These are phyloP conservation scores for Eledona agricola DNA, from an alignment of 2,888 invertebrate species.

Conservation along the genomic window DNA sequence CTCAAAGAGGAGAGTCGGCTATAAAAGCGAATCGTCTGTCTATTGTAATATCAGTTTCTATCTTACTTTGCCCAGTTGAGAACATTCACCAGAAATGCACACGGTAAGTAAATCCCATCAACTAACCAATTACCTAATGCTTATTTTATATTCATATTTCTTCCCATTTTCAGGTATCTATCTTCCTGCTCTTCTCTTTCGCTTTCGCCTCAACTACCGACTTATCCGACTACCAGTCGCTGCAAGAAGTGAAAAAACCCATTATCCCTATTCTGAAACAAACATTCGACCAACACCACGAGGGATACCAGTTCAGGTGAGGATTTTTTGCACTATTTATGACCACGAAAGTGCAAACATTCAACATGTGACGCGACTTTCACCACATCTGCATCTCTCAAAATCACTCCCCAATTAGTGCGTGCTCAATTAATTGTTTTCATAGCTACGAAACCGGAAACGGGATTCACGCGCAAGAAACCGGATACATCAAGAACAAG, in stretches of 20 bases:
- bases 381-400: conserved; percentile 30
- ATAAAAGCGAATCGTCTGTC: conserved; percentile 38
- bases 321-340: conserved; percentile 9
- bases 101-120: conserved; percentile 3
- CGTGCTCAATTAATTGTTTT: conserved; percentile 13
- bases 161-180: conserved; percentile 7
- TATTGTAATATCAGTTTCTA: conserved; percentile 32
- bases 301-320: conserved; percentile 73
- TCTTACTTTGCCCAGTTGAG: conserved; percentile 5
- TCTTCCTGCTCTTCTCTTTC: neutral
- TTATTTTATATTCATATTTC: neutral
- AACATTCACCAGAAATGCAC: conserved; percentile 12
- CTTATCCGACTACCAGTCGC: conserved; percentile 14
- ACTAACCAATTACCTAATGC: neutral
- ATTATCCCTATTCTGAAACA: conserved; percentile 70
- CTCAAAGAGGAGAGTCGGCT: conserved; percentile 36
- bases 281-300: conserved; percentile 64
- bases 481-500: conserved; percentile 75
- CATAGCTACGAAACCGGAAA: conserved; percentile 77
- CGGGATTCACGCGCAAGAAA: conserved; percentile 76
- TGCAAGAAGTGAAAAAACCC: conserved; percentile 46
- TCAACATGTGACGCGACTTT: conserved; percentile 22
- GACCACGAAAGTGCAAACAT: conserved; percentile 27
- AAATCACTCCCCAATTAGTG: conserved; percentile 16
- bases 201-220: conserved; percentile 4